Conservation (phyloP, 1,140 invertebrate species). For the Protaetia brevitarsis region DNA sequence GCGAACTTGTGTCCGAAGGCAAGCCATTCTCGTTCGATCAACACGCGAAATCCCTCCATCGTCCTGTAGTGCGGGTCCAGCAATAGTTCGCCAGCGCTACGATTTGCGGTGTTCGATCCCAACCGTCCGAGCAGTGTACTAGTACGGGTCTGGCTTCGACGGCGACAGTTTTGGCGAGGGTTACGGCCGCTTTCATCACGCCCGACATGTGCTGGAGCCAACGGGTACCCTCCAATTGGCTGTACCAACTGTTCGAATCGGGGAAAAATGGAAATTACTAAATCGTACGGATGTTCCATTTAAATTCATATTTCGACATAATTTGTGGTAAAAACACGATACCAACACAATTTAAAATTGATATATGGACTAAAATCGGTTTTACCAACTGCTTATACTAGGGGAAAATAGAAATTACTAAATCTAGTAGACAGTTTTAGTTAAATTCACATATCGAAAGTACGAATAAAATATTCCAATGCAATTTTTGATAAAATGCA, state of each 20-base stretch:
- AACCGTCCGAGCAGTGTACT: conserved; percentile 95
- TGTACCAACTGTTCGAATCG: conserved; percentile 74
- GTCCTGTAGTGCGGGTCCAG: conserved; percentile 93
- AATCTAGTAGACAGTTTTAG: too few relatives aligned
- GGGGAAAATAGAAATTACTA: too few relatives aligned
- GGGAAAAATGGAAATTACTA: too few relatives aligned
- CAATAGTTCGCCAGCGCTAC: conserved; percentile 85
- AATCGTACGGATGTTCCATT: too few relatives aligned
- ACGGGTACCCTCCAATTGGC: conserved; percentile 82
- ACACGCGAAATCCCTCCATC: conserved; percentile 85
- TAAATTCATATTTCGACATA: too few relatives aligned
- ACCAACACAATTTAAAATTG: too few relatives aligned
- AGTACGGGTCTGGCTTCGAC: conserved; percentile 84
- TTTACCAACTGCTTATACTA: too few relatives aligned
- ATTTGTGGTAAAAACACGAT: too few relatives aligned
- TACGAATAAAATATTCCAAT: too few relatives aligned
- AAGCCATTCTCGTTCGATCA: conserved; percentile 93
- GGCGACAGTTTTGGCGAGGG: conserved; percentile 76
- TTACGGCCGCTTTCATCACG: conserved; percentile 75
- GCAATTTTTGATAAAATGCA: too few relatives aligned
- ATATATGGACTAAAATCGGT: too few relatives aligned
- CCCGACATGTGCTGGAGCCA: conserved; percentile 87
- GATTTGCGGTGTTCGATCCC: conserved; percentile 95
- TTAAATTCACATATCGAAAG: too few relatives aligned
- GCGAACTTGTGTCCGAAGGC: conserved; percentile 97